Base-by-base conservation (phyloP, 2,797 vertebrate genomes). In the Oreonectes daqikongensis region DNA sequence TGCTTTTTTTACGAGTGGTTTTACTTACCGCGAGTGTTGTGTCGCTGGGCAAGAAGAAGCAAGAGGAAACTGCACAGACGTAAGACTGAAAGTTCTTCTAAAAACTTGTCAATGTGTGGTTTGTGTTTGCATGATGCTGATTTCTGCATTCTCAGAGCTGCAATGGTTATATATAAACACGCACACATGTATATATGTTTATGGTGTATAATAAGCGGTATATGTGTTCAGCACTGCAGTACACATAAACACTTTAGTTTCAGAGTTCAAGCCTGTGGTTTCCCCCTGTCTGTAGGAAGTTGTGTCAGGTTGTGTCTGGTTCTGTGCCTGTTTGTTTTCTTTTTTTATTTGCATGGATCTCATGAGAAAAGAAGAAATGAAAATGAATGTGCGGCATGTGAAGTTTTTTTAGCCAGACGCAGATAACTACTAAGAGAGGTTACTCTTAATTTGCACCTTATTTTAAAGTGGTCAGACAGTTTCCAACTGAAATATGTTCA, bases 291-390 rank as follows among this genome's bases (percentile, higher is more conserved):
- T 40, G 44, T 53, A 55, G 50, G 50, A 75, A 22, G 48, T 74
- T 66, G 24, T 73, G 46, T 73, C 50, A 53, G 50, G 24, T 73
- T 52, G 24, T 65, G 60, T 65, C 48, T 74, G 1, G 5, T 50
- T 65, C 20, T 42, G 32, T 53, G 32, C 8, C 57, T 74, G 72
- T 53, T 55, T 74, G 48, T 28, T 66, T 50, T 64, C 9, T 53
- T 4, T 52, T 48, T 24, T 24, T 52, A 20, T 52, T 53, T 24
- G 20, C 10, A 10, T 53, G 22, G 20, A 24, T 64, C 46, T 74
- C 20, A 26, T 50, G 44, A 20, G 44, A 60, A 63, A 61, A 50
- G n/a, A 15, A 48, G 32, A 52, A 42, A 24, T 26, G 7, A 60
- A 42, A 38, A 59, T 40, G 3, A 26, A 57, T 26, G 40, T 59